phyloP scores from a whole-genome alignment of 2,888 invertebrate genomes.

The Aphelenchoides bicaudatus region DNA sequence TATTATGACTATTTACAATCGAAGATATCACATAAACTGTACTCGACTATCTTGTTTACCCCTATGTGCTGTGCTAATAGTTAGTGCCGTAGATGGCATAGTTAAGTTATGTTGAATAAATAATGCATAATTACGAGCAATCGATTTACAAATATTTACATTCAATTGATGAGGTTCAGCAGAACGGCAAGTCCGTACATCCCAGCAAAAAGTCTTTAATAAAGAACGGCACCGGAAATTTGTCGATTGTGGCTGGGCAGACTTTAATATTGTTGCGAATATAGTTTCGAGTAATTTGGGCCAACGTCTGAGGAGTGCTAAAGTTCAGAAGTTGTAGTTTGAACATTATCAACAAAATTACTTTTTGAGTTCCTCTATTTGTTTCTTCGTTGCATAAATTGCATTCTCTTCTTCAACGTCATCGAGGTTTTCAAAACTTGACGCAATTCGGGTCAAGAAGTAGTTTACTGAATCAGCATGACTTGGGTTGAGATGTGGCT shows the following conservation, averaged over 20 bases:
- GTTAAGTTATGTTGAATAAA: neutral
- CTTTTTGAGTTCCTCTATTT: constrained; percentile 20
- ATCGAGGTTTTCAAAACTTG: neutral
- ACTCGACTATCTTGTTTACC: no score
- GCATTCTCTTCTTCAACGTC: constrained; percentile 8
- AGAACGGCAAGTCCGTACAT: neutral
- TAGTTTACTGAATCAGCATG: constrained; percentile 4
- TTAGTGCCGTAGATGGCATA: neutral
- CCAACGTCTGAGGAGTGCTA: constrained; percentile 44
- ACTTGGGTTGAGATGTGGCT: no score
- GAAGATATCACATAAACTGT: no score
- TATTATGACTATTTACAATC: no score
- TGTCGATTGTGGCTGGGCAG: constrained; percentile 33
- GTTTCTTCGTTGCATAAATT: constrained; percentile 12
- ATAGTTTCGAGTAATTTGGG: constrained; percentile 40
- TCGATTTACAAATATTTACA: constrained; percentile 7
- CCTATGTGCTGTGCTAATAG: constrained; percentile 7
- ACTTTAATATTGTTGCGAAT: constrained; percentile 38
- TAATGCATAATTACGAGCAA: neutral
- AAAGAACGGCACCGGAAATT: constrained; percentile 39
- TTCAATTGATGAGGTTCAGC: neutral
- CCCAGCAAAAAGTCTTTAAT: constrained; percentile 46
- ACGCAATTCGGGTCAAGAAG: constrained; percentile 8
- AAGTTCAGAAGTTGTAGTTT: constrained; percentile 17
- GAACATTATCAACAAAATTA: constrained; percentile 19